Conservation (phyloP, 1,140 invertebrate species). For the Lerema accius region DNA sequence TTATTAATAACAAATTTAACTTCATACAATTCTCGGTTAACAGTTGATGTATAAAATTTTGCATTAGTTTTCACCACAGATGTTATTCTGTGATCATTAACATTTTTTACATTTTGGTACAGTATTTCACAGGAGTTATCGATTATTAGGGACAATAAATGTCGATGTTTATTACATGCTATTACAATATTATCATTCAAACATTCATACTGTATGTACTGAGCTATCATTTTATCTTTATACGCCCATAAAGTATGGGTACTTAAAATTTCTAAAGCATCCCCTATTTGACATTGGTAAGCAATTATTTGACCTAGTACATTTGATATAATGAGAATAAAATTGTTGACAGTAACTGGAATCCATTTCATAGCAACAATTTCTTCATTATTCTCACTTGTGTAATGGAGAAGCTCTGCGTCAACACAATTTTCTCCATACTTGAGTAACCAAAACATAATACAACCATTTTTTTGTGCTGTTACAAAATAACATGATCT, state of each 20-base stretch:
- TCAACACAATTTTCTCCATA: slow-evolving; percentile 30
- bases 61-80: slow-evolving; percentile 41
- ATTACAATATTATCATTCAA: slow-evolving; percentile 50
- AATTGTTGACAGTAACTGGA: slow-evolving; percentile 33
- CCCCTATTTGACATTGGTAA: slow-evolving; percentile 47
- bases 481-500: slow-evolving; percentile 58
- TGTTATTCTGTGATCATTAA: slow-evolving; percentile 67
- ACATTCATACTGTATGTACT: slow-evolving; percentile 42
- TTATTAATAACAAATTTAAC: slow-evolving; percentile 40
- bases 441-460: slow-evolving; percentile 58
- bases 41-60: slow-evolving; percentile 50
- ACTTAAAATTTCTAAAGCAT: slow-evolving; percentile 39
- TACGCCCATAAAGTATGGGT: slow-evolving; percentile 49
- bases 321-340: slow-evolving; percentile 51
- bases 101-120: slow-evolving; percentile 50
- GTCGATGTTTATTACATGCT: slow-evolving; percentile 62
- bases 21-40: slow-evolving; percentile 60
- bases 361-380: slow-evolving; percentile 56
- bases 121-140: slow-evolving; percentile 51
- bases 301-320: slow-evolving; percentile 48
- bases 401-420: slow-evolving; percentile 31
- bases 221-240: slow-evolving; percentile 61
- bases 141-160: slow-evolving; percentile 59
- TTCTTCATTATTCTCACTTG: slow-evolving; percentile 44
- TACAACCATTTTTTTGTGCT: slow-evolving; percentile 59